A percentile compares a stretch with the other conserved stretches of the same genome.
Evolutionary conservation across 2,113 vertebrate species (phyloP).

Genomic region (Tauraco erythrolophus): DNA sequence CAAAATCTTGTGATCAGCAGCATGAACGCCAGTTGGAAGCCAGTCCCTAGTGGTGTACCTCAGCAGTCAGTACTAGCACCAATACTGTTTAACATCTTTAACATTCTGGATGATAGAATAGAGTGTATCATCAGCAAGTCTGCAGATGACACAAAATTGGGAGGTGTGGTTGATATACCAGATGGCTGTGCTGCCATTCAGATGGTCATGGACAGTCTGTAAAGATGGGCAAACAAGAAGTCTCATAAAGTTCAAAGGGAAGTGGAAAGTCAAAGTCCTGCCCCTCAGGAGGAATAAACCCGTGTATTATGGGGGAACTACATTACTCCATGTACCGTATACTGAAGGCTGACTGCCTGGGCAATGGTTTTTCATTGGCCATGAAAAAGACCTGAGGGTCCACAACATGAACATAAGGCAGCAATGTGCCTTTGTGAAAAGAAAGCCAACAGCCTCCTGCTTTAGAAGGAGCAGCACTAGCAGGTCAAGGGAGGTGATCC

Average conservation of each 20-base stretch:
- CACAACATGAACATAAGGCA: not conserved
- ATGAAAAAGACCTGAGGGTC: not conserved
- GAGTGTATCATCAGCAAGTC: not conserved
- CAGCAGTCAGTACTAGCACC: not conserved
- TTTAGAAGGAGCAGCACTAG: not conserved
- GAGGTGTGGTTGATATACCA: not conserved
- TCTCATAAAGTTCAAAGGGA: not conserved
- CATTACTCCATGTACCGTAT: not conserved
- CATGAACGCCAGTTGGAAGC: not conserved
- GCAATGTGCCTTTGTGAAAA: not conserved
- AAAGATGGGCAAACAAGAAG: not conserved
- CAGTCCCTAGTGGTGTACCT: not conserved
- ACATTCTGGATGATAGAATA: not conserved
- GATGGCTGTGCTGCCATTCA: not conserved
- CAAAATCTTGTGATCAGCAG: not conserved
- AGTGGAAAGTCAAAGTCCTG: not conserved
- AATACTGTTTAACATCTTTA: not conserved
- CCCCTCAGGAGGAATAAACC: not conserved
- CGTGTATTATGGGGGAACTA: not conserved
- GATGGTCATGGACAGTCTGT: rapidly evolving
- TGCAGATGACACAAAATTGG: not conserved
- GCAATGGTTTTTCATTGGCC: not conserved
- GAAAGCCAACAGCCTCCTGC: not conserved
- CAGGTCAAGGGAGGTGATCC: not conserved
- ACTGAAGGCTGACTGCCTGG: not conserved